Conservation (phyloP, 1,140 invertebrate genomes). For the Ceratosolen solmsi region DNA sequence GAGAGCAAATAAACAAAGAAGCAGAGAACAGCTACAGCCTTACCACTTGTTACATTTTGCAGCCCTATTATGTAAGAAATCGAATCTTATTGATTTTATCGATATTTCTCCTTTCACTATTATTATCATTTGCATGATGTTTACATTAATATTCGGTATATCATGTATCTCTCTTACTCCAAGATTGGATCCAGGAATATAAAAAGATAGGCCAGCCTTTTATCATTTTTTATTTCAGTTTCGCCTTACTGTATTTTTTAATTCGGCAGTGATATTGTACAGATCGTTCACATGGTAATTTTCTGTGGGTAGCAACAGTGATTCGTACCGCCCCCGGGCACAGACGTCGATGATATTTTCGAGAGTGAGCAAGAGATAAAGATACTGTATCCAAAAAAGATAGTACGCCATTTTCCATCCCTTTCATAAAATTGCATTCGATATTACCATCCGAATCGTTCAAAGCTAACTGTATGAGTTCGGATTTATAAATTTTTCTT, state of each 20-base stretch:
- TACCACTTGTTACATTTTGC: neutral
- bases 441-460: conserved; percentile 43
- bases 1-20: neutral
- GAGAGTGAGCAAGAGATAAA: conserved; percentile 20
- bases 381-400: no score
- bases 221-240: conserved; percentile 57
- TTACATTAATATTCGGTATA: neutral
- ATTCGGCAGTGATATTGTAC: conserved; percentile 58
- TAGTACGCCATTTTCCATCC: conserved; percentile 4
- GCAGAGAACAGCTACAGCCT: neutral
- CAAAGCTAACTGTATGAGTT: conserved; percentile 14
- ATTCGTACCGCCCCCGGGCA: conserved; percentile 63
- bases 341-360: conserved; percentile 68
- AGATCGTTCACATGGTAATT: conserved; percentile 70
- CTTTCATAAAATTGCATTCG: conserved; percentile 38
- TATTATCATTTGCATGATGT: neutral
- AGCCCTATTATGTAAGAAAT: neutral
- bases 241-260: conserved; percentile 22
- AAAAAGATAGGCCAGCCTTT: neutral
- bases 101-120: neutral
- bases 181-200: conserved; percentile 39
- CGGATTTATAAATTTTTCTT: conserved; percentile 31
- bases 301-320: conserved; percentile 57
- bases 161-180: neutral
- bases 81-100: neutral